A percentile compares a stretch with the other conserved stretches of the same genome.
These are phyloP conservation scores for Solenopsis fugax DNA, from an alignment of 1,140 invertebrate species.

Conservation along the genomic window DNA sequence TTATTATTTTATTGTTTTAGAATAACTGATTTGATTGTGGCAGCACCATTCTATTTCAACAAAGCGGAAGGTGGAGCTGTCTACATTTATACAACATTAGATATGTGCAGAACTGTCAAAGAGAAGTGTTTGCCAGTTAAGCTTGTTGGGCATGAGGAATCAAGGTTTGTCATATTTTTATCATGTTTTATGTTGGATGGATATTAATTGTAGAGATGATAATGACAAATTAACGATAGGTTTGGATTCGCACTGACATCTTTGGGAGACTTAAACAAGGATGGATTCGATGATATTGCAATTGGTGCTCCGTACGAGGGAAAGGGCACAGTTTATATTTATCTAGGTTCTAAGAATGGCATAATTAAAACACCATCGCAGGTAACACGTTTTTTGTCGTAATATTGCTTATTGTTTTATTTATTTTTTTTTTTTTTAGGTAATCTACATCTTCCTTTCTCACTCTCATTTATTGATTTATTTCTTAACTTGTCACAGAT, in stretches of 20 bases:
- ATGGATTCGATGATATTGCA: conserved; percentile 95
- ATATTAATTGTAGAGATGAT: not conserved
- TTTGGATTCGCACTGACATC: conserved; percentile 95
- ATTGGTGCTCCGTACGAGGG: conserved; percentile 97
- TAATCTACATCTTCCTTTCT: too few species aligned
- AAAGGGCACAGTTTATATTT: conserved; percentile 94
- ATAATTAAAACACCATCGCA: conserved; percentile 92
- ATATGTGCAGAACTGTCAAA: conserved; percentile 75
- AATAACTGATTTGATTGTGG: conserved; percentile 94
- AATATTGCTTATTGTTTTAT: not conserved
- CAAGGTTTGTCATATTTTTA: conserved; percentile 75
- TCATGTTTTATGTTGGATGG: not conserved
- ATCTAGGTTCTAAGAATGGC: conserved; percentile 92
- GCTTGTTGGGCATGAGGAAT: conserved; percentile 84
- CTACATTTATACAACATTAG: conserved; percentile 93
- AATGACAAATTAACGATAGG: conserved; percentile 81
- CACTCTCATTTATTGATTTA: too few species aligned
- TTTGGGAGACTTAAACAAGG: conserved; percentile 96
- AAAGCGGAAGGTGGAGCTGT: conserved; percentile 94
- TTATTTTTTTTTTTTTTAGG: not conserved
- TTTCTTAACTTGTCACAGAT: too few species aligned
- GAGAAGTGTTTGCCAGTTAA: conserved; percentile 82
- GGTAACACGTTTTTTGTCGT: conserved; percentile 82
- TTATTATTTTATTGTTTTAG: conserved; percentile 86
- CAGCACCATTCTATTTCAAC: conserved; percentile 96